A percentile compares a stretch with the other conserved stretches of the same genome.
Conservation (phyloP, 2,888 invertebrate species). For the Drosophila mettleri region DNA sequence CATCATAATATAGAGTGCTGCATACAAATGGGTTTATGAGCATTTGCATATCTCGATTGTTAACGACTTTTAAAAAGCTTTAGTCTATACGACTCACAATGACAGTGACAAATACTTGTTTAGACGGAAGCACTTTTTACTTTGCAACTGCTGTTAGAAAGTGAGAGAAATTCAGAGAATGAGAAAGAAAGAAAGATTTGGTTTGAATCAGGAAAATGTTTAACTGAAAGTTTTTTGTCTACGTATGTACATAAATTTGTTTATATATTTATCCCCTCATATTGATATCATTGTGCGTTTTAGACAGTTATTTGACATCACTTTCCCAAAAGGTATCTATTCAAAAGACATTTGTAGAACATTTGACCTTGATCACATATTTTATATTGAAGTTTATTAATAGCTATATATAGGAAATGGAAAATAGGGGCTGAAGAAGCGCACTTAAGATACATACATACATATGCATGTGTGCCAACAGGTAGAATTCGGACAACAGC, state of each 20-base stretch:
- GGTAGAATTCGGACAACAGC: neutral
- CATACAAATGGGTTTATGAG: conserved; percentile 13
- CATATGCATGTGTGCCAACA: neutral
- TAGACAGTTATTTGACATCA: no score
- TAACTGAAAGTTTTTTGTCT: no score
- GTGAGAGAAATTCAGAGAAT: neutral
- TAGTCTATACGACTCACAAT: conserved; percentile 5
- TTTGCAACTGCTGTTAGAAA: conserved; percentile 5
- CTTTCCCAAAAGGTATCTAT: no score
- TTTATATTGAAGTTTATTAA: neutral
- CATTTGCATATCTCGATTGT: conserved; percentile 17
- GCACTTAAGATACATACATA: no score
- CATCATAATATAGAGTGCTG: neutral
- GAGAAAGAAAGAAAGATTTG: neutral
- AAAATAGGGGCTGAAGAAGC: neutral
- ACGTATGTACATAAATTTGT: no score
- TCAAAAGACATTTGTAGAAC: no score
- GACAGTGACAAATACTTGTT: conserved; percentile 30
- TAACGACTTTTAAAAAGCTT: conserved; percentile 19
- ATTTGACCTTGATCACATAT: no score
- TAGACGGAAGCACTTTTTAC: conserved; percentile 27
- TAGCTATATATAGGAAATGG: no score
- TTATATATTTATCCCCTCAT: no score
- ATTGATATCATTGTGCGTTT: no score
- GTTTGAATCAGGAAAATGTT: conserved; percentile 40